These are phyloP conservation scores for Drosophila busckii DNA, from an alignment of 1,140 invertebrate species.

Conservation along the genomic window DNA sequence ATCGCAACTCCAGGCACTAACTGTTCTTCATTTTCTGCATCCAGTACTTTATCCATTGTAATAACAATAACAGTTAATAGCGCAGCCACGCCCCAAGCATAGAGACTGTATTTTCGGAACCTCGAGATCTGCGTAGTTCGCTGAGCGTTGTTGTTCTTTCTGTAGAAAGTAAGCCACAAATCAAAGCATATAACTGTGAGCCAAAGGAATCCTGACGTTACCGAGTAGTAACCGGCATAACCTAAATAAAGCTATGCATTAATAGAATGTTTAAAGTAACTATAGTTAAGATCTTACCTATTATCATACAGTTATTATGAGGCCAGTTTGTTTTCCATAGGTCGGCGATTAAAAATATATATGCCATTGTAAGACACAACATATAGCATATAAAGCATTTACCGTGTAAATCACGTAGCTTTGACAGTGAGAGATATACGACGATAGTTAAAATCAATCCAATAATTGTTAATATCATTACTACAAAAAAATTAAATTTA, in stretches of 20 bases:
- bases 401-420: constrained; percentile 86
- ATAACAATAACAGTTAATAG: constrained; percentile 78
- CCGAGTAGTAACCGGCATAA: constrained; percentile 85
- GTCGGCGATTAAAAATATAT: constrained; percentile 81
- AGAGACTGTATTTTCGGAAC: constrained; percentile 84
- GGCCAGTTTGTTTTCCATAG: background rate
- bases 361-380: constrained; percentile 82
- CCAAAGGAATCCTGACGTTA: constrained; percentile 88
- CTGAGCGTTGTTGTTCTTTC: constrained; percentile 52
- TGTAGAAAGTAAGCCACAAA: constrained; percentile 85
- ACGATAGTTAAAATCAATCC: constrained; percentile 84
- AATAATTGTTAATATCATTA: constrained; percentile 83
- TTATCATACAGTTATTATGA: background rate
- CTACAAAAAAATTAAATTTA: constrained; percentile 64
- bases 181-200: constrained; percentile 88
- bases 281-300: background rate
- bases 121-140: constrained; percentile 50
- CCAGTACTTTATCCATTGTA: constrained; percentile 44
- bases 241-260: too few relatives aligned
- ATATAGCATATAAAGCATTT: constrained; percentile 87
- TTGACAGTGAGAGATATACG: constrained; percentile 84
- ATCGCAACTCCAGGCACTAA: constrained; percentile 80
- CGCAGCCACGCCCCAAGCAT: constrained; percentile 84
- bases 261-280: background rate
- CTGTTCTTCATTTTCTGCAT: constrained; percentile 11